phyloP scores from a whole-genome alignment of 2,888 invertebrate genomes.

The Parochlus steinenii region DNA sequence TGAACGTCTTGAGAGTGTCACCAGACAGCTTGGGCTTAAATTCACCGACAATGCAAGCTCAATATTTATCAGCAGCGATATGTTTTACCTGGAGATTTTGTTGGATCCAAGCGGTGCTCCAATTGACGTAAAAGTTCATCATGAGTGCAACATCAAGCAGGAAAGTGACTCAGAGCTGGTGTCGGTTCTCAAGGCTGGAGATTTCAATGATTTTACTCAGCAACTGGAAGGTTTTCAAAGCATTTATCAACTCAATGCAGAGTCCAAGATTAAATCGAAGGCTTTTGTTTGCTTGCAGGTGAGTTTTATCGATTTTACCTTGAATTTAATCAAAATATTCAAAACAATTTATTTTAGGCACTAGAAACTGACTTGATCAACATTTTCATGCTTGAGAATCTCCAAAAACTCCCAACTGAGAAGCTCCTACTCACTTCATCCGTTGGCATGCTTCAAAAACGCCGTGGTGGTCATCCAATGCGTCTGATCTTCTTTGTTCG shows the following conservation, averaged over 20 bases:
- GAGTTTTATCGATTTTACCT: slow-evolving; percentile 78
- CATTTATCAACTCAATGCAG: slow-evolving; percentile 86
- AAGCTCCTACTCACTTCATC: slow-evolving; percentile 72
- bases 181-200: slow-evolving; percentile 39
- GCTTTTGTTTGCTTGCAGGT: slow-evolving; percentile 85
- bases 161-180: slow-evolving; percentile 4
- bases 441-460: slow-evolving; percentile 68
- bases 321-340: no score
- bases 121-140: slow-evolving; percentile 44
- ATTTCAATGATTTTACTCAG: slow-evolving; percentile 81
- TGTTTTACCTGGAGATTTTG: slow-evolving; percentile 88
- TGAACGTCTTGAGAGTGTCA: slow-evolving; percentile 78
- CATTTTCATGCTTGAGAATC: slow-evolving; percentile 59
- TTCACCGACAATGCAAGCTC: slow-evolving; percentile 72
- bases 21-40: slow-evolving; percentile 78
- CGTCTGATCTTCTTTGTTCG: slow-evolving; percentile 86
- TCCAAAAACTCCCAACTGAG: slow-evolving; percentile 44
- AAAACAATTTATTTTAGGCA: no score
- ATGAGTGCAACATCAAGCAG: slow-evolving; percentile 44
- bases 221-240: slow-evolving; percentile 84
- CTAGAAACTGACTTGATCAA: no score
- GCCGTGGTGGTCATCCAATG: slow-evolving; percentile 84
- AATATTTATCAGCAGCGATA: slow-evolving; percentile 84
- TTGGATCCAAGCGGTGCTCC: slow-evolving; percentile 40
- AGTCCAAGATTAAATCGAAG: slow-evolving; percentile 87